A percentile compares a stretch with the other conserved stretches of the same genome.
Evolutionary conservation across 2,888 invertebrate genomes (phyloP).

Genomic region (Sphaerophoria rueppellii): DNA sequence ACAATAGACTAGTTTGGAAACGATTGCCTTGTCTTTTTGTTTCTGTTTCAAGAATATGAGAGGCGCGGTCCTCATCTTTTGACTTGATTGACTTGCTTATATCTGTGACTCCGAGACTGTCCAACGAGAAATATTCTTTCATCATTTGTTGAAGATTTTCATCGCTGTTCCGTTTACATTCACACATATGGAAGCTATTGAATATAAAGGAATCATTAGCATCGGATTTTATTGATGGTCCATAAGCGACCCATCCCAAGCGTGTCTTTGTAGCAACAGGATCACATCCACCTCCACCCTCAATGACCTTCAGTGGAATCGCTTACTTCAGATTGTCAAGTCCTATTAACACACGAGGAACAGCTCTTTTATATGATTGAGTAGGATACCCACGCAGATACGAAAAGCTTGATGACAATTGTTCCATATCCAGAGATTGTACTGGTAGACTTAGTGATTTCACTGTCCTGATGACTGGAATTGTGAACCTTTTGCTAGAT

Average conservation of each 20-base stretch:
- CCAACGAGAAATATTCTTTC: not conserved
- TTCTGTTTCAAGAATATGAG: not conserved
- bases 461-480: not conserved
- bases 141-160: not conserved
- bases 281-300: not conserved
- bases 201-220: no score
- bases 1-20: not conserved
- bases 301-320: not conserved
- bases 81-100: not conserved
- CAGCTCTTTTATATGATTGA: not conserved
- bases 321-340: conserved; percentile 9
- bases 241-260: not conserved
- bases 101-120: not conserved
- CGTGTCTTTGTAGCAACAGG: conserved; percentile 18
- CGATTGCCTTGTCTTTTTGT: not conserved
- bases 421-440: not conserved
- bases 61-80: not conserved
- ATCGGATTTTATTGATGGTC: not conserved
- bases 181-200: not conserved
- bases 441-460: not conserved
- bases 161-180: not conserved
- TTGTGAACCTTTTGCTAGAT: not conserved
- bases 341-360: not conserved
- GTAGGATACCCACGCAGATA: not conserved
- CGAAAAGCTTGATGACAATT: not conserved